Base-by-base conservation (phyloP, 1,140 invertebrate genomes). In the Hycleus phaleratus region DNA sequence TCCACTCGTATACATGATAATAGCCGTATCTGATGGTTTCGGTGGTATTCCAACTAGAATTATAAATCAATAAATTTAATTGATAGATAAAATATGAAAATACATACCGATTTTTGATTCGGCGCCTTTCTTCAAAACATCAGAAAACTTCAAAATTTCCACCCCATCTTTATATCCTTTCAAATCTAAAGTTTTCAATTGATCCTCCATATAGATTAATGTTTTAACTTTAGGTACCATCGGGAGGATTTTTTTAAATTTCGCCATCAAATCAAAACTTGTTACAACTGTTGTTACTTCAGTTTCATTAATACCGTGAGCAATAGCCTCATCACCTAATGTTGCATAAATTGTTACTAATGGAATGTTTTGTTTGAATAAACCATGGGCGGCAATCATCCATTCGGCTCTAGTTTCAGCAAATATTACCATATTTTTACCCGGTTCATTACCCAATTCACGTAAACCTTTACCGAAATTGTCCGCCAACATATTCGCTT, bases 281-380 rank as follows among this genome's bases (percentile, higher is more conserved):
- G 92, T 95, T 63, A 97, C 91, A 9, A 96, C 86, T 9, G 89
- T 85, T 45, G 83, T 86, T 0, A 93, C 94, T 77, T 97, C 93
- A 2, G 95, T 97, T 79, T 98, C 94, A 72, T 95, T 97, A 61
- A 99, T 88, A 39, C 90, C 95, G 73, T 97, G 95, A 1, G 91
- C 84, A 45, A 99, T 88, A 3, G 94, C 96, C 5, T 98, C 95
- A 65, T 97, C 93, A 3, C 95, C 95, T 0, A 98, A 79, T 0
- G 95, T 99, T 1, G 96, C 91, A 73, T 98, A 99, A 56, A 99
- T 86, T 0, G 96, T 99, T 0, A 97, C 93, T 61, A 98, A 88
- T 80, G 90, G 85, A 71, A 93, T 87, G 72, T 90, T 93, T 73
- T 91, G 90, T 69, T 91, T 95, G 74, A 98, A 95, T 72, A 92